phyloP scores from a whole-genome alignment of 1,140 invertebrate species.

The Phymastichus coffea region DNA sequence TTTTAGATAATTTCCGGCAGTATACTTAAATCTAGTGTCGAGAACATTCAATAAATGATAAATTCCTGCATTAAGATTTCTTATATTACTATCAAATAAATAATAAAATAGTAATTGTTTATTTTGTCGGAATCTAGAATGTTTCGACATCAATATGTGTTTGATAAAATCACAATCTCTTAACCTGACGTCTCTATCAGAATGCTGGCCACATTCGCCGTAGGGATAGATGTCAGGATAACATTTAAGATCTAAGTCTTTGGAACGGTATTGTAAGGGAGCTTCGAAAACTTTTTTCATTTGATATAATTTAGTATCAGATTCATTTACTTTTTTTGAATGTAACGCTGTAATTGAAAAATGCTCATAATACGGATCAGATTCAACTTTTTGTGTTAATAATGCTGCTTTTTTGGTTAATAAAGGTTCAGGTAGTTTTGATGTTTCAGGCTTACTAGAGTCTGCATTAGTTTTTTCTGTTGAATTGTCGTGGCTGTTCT shows the following conservation, averaged over 20 bases:
- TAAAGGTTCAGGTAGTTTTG: neutral
- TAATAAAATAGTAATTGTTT: constrained; percentile 41
- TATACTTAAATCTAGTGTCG: constrained; percentile 31
- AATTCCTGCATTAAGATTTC: constrained; percentile 37
- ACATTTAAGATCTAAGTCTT: constrained; percentile 38
- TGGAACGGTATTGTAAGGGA: constrained; percentile 28
- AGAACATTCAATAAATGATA: constrained; percentile 41
- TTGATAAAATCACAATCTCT: constrained; percentile 38
- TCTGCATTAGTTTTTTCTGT: neutral
- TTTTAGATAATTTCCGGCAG: constrained; percentile 35
- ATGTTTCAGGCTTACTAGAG: too few relatives aligned
- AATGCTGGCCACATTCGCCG: constrained; percentile 35
- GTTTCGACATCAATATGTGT: constrained; percentile 33
- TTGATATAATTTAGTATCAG: too few relatives aligned
- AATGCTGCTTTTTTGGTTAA: neutral
- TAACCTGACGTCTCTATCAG: constrained; percentile 27
- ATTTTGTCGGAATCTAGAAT: constrained; percentile 37
- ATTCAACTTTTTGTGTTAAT: too few relatives aligned
- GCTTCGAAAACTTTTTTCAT: constrained; percentile 30
- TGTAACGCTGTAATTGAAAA: neutral
- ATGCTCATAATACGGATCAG: neutral
- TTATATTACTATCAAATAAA: constrained; percentile 36
- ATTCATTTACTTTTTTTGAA: constrained; percentile 1
- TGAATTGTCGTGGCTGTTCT: neutral
- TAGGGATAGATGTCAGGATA: constrained; percentile 41